phyloP scores from a whole-genome alignment of 2,888 invertebrate genomes.

The Drosophila lacicola region DNA sequence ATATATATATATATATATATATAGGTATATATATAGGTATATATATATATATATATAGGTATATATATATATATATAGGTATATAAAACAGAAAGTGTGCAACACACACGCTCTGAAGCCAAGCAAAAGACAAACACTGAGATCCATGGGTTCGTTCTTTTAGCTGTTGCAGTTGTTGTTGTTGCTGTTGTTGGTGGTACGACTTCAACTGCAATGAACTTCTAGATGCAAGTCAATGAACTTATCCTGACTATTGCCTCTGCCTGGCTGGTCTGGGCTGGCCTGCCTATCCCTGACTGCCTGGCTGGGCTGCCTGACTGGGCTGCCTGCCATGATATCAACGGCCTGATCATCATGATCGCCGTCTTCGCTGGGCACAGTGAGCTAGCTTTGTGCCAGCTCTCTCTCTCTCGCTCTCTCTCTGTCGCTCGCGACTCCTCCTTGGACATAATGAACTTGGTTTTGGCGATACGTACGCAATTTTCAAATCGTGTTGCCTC shows the following conservation, averaged over 20 bases:
- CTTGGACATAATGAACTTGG: constrained; percentile 77
- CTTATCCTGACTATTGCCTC: constrained; percentile 72
- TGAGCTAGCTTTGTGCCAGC: constrained; percentile 69
- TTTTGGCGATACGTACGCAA: constrained; percentile 74
- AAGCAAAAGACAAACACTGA: constrained; percentile 66
- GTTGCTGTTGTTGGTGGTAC: constrained; percentile 46
- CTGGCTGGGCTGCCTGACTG: constrained; percentile 22
- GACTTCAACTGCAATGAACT: constrained; percentile 79
- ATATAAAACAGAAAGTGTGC: constrained; percentile 79
- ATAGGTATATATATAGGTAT: constrained; percentile 67
- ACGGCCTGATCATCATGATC: constrained; percentile 71
- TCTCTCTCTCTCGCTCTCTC: background rate
- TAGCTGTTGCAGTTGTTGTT: constrained; percentile 27
- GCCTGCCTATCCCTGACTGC: constrained; percentile 13
- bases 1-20: no score
- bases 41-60: constrained; percentile 30
- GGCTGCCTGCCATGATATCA: constrained; percentile 64
- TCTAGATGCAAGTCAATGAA: constrained; percentile 78
- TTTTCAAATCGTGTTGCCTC: constrained; percentile 76
- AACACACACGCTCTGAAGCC: constrained; percentile 74
- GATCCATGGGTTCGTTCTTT: constrained; percentile 25
- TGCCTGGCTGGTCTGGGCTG: constrained; percentile 25
- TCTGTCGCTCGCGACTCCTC: constrained; percentile 43
- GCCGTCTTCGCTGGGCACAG: constrained; percentile 52
- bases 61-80: constrained; percentile 25